Evolutionary conservation across 2,797 vertebrate species (phyloP), one percentile per base, ranked within the genome.

Genomic region (Phoebastria nigripes): DNA sequence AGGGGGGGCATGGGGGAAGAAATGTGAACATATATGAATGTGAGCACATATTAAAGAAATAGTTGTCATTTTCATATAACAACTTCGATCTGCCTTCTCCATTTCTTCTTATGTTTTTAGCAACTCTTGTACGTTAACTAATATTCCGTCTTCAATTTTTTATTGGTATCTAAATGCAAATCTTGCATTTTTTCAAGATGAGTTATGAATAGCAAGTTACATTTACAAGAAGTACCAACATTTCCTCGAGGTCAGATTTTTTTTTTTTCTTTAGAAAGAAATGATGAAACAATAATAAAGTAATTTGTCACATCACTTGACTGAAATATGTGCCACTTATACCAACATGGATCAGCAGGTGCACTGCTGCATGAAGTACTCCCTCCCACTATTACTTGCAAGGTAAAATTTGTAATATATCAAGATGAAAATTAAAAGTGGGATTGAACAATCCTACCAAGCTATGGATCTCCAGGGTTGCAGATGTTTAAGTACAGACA

Each of bases 251-350:
- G 91, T 97, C 67, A 94, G 73, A 47, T 35, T 71, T 77, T 73
- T 77, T 96, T 69, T 82, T 94, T 92, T 92, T 61, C 56, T 79
- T 92, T 55, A 89, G 74, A 90, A 95, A 96, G 44, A 97, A 96
- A 87, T 67, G 86, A 95, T 76, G 56, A 89, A 96, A 94, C 80
- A 96, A 86, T 71, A 95, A 55, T 69, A 51, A 81, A 78, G 28
- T 42, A 81, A 90, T 69, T 93, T 83, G 63, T 73, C 73, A 77
- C 39, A 82, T 90, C 59, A 49, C 56, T 85, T 83, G 46, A 94
- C 76, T 82, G 65, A 67, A 87, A 71, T 63, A 47, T 7, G 44
- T 41, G 62, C 44, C 37, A 49, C 39, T 92, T 77, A 39, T 24
- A 86, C 61, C 82, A 93, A 55, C 52, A 62, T 2, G 9, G 52